Base-by-base conservation (phyloP, 2,888 invertebrate genomes). In the Pyrocoelia pectoralis region DNA sequence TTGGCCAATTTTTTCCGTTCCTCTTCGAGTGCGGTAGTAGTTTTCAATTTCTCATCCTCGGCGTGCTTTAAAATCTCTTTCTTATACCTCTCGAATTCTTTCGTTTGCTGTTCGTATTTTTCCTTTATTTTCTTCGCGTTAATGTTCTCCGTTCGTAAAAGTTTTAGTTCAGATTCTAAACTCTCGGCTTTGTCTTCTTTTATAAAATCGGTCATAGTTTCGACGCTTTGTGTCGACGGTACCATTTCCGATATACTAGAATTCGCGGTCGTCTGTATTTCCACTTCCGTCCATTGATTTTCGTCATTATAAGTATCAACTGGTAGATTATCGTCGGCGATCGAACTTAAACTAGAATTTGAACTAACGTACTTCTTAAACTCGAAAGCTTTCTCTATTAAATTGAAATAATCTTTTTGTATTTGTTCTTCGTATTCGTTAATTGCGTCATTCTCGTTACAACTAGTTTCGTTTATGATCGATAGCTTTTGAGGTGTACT, bases 21-120 rank as follows among this genome's bases (percentile, higher is more conserved):
- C 18, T 84, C 76, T 68, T 89, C 89, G 60, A 89, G 79, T 64
- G 87, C 84, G 68, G 86, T 86, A 56, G 87, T 85, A 57, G 88
- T 81, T 70, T 87, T 83, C 51, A 88, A 86, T 76, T 87, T 86
- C 66, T 90, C 89, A 77, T 89, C 88, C 74, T 88, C 86, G 24
- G 88, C 82, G 59, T 87, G 86, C 61, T 82, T 86, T 83, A 71
- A 81, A 71, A 74, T 84, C 71, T 76, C 80, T 78, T 43, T 82
- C 68, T 82, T 84, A 80, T 83, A 85, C 82, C 33, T 33, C 77
- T 78, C 82, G 77, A 83, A 85, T 79, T 81, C 84, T 78, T 76
- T 84, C 79, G 76, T 84, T 80, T 85, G 86, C 50, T 77, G 73
- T 59, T 82, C 80, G 38, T 83, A 73, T 58, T 82, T 78, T 59